Conservation (phyloP, 2,113 vertebrate species). For the Natator depressus region DNA sequence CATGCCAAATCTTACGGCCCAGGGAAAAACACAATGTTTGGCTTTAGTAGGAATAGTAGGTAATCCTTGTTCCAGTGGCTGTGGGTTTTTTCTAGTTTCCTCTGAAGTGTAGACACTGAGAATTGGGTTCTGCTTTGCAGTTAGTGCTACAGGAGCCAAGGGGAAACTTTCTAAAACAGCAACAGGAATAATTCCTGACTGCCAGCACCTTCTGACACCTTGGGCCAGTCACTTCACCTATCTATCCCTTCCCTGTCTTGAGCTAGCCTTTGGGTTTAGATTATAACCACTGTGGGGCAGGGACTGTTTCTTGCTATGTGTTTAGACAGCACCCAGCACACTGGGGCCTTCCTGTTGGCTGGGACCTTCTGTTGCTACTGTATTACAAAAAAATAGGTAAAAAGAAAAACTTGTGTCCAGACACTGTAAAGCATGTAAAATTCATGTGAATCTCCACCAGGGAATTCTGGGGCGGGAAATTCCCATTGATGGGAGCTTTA, state of each 20-base stretch:
- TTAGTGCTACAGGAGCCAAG: neutral
- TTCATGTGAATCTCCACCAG: neutral
- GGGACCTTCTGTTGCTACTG: neutral
- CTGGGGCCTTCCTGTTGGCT: neutral
- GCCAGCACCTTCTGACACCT: neutral
- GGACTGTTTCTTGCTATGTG: neutral
- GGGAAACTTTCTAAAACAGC: neutral
- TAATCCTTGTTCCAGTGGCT: neutral
- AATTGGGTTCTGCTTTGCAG: neutral
- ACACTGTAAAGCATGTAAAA: neutral
- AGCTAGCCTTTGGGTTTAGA: neutral
- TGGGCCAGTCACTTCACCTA: neutral
- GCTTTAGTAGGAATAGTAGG: neutral
- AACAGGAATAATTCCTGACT: neutral
- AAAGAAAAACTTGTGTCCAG: neutral
- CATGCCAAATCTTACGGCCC: neutral
- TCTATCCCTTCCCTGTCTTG: neutral
- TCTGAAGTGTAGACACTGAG: neutral
- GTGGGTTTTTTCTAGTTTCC: neutral
- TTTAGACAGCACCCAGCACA: neutral
- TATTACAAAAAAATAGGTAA: neutral
- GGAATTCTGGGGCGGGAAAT: neutral
- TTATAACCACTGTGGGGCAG: neutral
- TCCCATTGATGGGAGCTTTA: neutral
- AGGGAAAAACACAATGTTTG: neutral